These are phyloP conservation scores for Rhogogaster chlorosoma DNA, from an alignment of 2,888 invertebrate species.

Conservation along the genomic window DNA sequence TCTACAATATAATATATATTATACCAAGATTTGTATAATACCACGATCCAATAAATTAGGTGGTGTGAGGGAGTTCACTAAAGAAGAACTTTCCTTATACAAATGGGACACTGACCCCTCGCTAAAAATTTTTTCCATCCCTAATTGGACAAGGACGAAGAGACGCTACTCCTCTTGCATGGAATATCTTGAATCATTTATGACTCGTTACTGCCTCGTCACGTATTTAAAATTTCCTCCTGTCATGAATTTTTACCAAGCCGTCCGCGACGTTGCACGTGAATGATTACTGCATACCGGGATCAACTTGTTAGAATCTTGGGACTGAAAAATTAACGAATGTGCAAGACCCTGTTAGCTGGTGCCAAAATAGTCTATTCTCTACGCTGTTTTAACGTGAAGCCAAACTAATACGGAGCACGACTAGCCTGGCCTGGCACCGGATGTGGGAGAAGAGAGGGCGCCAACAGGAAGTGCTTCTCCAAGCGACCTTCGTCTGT, in stretches of 20 bases:
- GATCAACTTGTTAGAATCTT: not conserved
- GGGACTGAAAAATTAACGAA: not conserved
- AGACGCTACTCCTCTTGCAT: not conserved
- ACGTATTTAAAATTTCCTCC: not conserved
- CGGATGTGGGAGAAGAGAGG: conserved; percentile 48
- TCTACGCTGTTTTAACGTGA: not conserved
- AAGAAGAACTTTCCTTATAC: conserved; percentile 13
- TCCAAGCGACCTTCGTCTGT: conserved; percentile 42
- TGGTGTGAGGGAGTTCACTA: not conserved
- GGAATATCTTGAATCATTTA: not conserved
- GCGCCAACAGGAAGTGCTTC: conserved; percentile 45
- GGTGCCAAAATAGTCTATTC: conserved; percentile 24
- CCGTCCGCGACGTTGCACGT: not conserved
- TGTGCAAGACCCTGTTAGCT: not conserved
- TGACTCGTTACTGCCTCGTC: not conserved
- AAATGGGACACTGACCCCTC: conserved; percentile 25
- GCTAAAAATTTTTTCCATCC: conserved; percentile 22
- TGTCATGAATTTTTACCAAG: not conserved
- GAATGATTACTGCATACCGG: not conserved
- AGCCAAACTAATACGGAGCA: conserved; percentile 42
- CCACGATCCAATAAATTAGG: not conserved
- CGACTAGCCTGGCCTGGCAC: conserved; percentile 14
- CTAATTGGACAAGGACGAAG: conserved; percentile 28
- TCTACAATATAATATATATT: not conserved
- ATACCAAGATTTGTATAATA: not conserved